Percentiles rank a stretch among this genome's conserved stretches.
phyloP scores from a whole-genome alignment of 2,797 vertebrate genomes.

The Linurgus olivaceus region DNA sequence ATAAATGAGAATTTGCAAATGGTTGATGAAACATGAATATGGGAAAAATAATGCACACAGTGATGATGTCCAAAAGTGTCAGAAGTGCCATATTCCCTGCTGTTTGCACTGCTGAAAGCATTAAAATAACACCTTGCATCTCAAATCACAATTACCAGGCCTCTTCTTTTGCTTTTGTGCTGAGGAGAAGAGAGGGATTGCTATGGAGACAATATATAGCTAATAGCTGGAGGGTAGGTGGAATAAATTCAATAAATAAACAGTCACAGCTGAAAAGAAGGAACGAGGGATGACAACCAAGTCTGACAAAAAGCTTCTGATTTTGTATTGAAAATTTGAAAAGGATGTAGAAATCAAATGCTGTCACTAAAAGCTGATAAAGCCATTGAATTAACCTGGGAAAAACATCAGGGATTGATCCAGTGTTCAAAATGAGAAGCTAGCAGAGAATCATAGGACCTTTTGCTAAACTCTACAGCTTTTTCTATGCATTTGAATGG shows the following conservation, averaged over 20 bases:
- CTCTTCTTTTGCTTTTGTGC: slow-evolving; percentile 20
- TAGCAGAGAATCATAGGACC: neutral
- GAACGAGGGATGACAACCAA: slow-evolving; percentile 4
- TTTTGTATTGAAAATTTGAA: slow-evolving; percentile 30
- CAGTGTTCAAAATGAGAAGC: neutral
- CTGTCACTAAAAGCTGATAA: slow-evolving; percentile 7
- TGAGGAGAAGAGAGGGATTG: slow-evolving; percentile 37
- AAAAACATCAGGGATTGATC: neutral
- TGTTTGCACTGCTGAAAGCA: slow-evolving; percentile 12
- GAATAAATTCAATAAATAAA: slow-evolving; percentile 68
- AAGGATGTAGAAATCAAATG: slow-evolving; percentile 14
- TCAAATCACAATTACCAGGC: slow-evolving; percentile 41
- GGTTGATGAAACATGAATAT: slow-evolving; percentile 16
- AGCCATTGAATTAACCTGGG: neutral
- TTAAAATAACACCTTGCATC: slow-evolving; percentile 51
- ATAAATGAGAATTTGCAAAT: slow-evolving; percentile 48
- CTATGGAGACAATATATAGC: slow-evolving; percentile 64
- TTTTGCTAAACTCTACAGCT: neutral
- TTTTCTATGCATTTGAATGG: neutral
- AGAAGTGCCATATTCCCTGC: neutral
- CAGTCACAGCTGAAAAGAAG: slow-evolving; percentile 35
- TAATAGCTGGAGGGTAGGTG: slow-evolving; percentile 58
- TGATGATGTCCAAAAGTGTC: neutral
- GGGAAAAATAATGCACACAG: neutral
- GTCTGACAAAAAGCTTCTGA: slow-evolving; percentile 38